Percentiles rank a stretch among this genome's conserved stretches.
Conservation (phyloP, 2,797 vertebrate genomes). For the Syngnathus acus region DNA sequence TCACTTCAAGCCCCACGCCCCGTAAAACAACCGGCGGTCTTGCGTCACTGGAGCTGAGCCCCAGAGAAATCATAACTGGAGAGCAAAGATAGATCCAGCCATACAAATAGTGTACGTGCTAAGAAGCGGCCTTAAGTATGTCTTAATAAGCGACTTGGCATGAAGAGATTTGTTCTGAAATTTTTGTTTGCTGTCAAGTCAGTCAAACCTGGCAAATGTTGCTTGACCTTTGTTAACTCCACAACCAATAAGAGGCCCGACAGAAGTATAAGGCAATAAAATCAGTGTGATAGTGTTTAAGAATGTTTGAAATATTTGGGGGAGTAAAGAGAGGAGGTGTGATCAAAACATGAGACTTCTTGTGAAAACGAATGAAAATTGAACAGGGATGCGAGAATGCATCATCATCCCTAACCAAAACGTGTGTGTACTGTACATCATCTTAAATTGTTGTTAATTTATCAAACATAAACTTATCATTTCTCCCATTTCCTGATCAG, state of each 20-base stretch:
- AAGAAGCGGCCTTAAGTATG: conserved; percentile 14
- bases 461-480: conserved; percentile 3
- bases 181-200: not conserved
- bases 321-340: not conserved
- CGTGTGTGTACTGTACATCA: not conserved
- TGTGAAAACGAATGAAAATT: not conserved
- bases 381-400: not conserved
- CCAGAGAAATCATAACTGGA: conserved; percentile 21
- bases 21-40: conserved; percentile 39
- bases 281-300: conserved; percentile 5
- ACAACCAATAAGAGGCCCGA: conserved; percentile 21
- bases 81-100: conserved; percentile 13
- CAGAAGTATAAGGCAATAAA: conserved; percentile 6
- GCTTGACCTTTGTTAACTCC: not conserved
- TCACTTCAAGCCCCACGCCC: conserved; percentile 49
- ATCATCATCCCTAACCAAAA: not conserved
- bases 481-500: conserved; percentile 50
- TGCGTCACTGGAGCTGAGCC: conserved; percentile 31
- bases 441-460: not conserved
- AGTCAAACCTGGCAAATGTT: conserved; percentile 15
- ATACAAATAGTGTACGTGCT: conserved; percentile 6
- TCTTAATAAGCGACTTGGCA: not conserved
- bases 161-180: conserved; percentile 2
- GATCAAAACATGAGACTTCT: not conserved
- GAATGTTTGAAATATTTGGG: not conserved